Evolutionary conservation across 2,113 vertebrate genomes (phyloP).

Genomic region (Sarotherodon lohbergeri): DNA sequence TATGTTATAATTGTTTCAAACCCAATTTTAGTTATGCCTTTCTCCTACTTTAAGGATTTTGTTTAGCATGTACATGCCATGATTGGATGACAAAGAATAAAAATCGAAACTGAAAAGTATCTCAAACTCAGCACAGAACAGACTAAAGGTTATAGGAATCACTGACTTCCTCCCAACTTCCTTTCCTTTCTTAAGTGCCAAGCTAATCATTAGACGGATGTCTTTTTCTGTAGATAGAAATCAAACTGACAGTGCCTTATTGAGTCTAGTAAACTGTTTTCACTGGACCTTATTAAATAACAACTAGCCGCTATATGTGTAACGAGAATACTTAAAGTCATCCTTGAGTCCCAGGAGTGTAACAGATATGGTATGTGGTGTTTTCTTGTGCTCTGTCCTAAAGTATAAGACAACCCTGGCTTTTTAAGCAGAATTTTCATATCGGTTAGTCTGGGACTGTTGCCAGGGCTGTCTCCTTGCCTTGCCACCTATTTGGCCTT

Average conservation of each 20-base stretch:
- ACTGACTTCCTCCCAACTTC: neutral
- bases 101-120: neutral
- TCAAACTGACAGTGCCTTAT: neutral
- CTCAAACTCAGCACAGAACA: neutral
- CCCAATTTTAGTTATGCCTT: neutral
- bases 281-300: neutral
- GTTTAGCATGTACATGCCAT: neutral
- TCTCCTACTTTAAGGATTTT: neutral
- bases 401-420: neutral
- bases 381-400: neutral
- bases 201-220: neutral
- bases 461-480: neutral
- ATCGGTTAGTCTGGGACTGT: neutral
- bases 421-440: neutral
- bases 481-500: neutral
- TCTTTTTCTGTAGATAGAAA: neutral
- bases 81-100: conserved; percentile 4
- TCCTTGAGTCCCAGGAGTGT: neutral
- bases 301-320: neutral
- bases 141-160: conserved; percentile 22
- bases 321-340: neutral
- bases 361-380: neutral
- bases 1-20: neutral
- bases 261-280: neutral
- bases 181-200: neutral